Evolutionary conservation across 1,140 invertebrate species (phyloP).

Genomic region (Zaprionus kolodkinae): DNA sequence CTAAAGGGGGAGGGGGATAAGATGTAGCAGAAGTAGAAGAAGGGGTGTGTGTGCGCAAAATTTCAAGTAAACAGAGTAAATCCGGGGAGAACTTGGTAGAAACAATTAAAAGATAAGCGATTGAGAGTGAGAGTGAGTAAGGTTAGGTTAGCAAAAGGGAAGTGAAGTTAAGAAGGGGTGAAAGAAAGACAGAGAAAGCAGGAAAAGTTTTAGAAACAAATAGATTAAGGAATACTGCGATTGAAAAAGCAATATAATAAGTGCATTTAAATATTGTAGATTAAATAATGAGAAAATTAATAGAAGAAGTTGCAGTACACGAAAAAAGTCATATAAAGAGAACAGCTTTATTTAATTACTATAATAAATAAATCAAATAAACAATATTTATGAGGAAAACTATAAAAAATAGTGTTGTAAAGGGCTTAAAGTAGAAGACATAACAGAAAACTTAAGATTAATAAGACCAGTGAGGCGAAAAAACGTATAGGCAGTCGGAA

Average conservation of each 20-base stretch:
- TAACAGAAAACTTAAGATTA: no score
- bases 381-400: no score
- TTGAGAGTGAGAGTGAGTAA: neutral
- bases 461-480: no score
- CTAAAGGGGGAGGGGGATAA: neutral
- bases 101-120: slow-evolving; percentile 8
- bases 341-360: no score
- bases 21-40: neutral
- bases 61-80: slow-evolving; percentile 3
- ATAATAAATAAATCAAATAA: no score
- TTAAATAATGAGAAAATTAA: no score
- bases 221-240: neutral
- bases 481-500: no score
- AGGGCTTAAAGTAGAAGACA: neutral
- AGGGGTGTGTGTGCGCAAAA: neutral
- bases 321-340: no score
- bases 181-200: neutral
- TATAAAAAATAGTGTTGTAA: neutral
- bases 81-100: neutral
- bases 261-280: no score
- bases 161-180: neutral
- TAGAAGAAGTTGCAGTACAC: no score
- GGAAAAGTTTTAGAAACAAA: neutral
- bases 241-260: neutral
- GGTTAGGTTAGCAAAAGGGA: neutral